phyloP scores from a whole-genome alignment of 2,113 vertebrate genomes.

The Sprattus sprattus region DNA sequence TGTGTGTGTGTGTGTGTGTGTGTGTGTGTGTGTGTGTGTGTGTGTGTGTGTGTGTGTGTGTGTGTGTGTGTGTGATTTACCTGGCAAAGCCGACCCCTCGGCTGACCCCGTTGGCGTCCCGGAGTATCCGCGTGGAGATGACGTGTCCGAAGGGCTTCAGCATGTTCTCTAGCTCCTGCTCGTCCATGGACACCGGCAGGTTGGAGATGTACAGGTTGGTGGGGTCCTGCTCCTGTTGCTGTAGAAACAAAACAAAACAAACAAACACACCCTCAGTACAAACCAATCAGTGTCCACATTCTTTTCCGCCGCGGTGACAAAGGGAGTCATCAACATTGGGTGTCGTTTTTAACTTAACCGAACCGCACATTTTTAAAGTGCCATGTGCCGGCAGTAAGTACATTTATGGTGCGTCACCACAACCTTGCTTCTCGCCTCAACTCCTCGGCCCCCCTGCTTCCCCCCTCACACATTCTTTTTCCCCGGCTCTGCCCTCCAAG shows the following conservation, averaged over 20 bases:
- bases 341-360: not conserved
- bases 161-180: constrained; percentile 78
- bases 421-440: not conserved
- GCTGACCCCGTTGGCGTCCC: constrained; percentile 73
- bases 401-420: constrained; percentile 1
- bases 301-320: not conserved
- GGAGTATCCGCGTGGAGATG: constrained; percentile 73
- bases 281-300: not conserved
- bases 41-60: not conserved
- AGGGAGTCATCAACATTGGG: not conserved
- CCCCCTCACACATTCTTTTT: not conserved
- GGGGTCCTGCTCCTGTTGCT: constrained; percentile 76
- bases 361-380: not conserved
- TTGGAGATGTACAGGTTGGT: constrained; percentile 77
- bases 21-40: not conserved
- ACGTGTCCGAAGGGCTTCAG: constrained; percentile 75
- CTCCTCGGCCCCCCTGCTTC: not conserved
- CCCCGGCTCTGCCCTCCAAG: constrained; percentile 7
- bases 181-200: constrained; percentile 74
- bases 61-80: constrained; percentile 35
- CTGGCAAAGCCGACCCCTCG: constrained; percentile 75
- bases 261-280: not conserved
- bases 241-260: constrained; percentile 20
- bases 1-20: not conserved
- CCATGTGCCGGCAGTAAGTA: not conserved